phyloP scores from a whole-genome alignment of 2,888 invertebrate species.

The Nycteola revayana region DNA sequence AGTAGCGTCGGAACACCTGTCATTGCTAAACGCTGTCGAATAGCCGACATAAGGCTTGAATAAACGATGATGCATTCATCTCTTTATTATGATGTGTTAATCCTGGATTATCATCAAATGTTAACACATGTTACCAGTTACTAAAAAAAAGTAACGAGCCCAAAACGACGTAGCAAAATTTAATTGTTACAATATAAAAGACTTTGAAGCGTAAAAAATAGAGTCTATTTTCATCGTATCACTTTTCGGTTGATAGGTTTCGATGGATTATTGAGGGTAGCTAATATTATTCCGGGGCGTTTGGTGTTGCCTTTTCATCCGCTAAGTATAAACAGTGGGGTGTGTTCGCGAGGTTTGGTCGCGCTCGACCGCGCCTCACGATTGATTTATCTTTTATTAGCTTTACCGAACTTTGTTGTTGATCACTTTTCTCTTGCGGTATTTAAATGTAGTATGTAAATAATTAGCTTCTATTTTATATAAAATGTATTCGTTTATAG shows the following conservation, averaged over 20 bases:
- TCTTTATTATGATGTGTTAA: conserved; percentile 82
- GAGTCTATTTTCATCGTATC: conserved; percentile 38
- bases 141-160: conserved; percentile 53
- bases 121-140: conserved; percentile 82
- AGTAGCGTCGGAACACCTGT: conserved; percentile 72
- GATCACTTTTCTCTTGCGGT: neutral
- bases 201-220: conserved; percentile 40
- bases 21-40: conserved; percentile 66
- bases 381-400: conserved; percentile 74
- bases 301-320: conserved; percentile 81
- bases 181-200: conserved; percentile 29
- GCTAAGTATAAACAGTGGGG: conserved; percentile 80
- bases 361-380: conserved; percentile 63
- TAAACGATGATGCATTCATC: conserved; percentile 78
- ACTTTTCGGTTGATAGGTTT: conserved; percentile 51
- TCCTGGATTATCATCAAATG: conserved; percentile 81
- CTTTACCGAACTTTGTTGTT: conserved; percentile 37
- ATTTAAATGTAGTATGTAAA: neutral
- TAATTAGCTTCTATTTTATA: too few species aligned
- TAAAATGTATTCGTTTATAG: too few species aligned
- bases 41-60: conserved; percentile 75
- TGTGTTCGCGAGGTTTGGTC: conserved; percentile 73
- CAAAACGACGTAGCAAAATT: conserved; percentile 12
- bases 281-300: conserved; percentile 82
- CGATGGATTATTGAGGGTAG: conserved; percentile 77